Percentiles rank a stretch among this genome's conserved stretches.
phyloP scores from a whole-genome alignment of 2,888 invertebrate species.

The Leptopilina myrica region DNA sequence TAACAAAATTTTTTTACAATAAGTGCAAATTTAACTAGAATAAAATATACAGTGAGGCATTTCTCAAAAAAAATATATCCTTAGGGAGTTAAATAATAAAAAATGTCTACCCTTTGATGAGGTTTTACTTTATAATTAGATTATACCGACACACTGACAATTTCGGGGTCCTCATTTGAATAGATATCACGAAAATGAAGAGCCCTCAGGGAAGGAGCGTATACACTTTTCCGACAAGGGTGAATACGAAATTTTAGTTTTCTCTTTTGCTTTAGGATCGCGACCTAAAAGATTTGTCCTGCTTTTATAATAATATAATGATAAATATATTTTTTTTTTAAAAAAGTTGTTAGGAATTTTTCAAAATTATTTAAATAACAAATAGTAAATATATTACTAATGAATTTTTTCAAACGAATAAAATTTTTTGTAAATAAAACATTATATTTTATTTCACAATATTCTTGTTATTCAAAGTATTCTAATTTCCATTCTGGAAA shows the following conservation, averaged over 20 bases:
- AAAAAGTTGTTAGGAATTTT: not conserved
- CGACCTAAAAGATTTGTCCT: slow-evolving; percentile 7
- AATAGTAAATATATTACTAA: not conserved
- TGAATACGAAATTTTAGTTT: slow-evolving; percentile 40
- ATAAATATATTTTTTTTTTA: not conserved
- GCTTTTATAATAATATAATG: slow-evolving; percentile 12
- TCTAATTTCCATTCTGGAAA: no score
- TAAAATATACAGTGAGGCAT: not conserved
- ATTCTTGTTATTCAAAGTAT: no score
- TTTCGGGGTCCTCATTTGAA: slow-evolving; percentile 30
- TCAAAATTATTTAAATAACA: no score
- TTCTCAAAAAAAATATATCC: not conserved
- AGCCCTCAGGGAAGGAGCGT: slow-evolving; percentile 29
- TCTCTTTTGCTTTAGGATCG: slow-evolving; percentile 8
- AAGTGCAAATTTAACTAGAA: not conserved
- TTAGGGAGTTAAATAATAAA: not conserved
- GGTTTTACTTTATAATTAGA: slow-evolving; percentile 30
- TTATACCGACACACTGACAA: slow-evolving; percentile 26
- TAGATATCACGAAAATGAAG: slow-evolving; percentile 38
- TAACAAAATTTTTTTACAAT: no score
- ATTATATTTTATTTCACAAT: no score
- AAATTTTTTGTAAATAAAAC: no score
- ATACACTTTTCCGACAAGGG: slow-evolving; percentile 22
- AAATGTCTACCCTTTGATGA: slow-evolving; percentile 23
- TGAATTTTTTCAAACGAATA: not conserved